These are phyloP conservation scores for Austrofundulus limnaeus DNA, from an alignment of 2,113 vertebrate species.

Conservation along the genomic window DNA sequence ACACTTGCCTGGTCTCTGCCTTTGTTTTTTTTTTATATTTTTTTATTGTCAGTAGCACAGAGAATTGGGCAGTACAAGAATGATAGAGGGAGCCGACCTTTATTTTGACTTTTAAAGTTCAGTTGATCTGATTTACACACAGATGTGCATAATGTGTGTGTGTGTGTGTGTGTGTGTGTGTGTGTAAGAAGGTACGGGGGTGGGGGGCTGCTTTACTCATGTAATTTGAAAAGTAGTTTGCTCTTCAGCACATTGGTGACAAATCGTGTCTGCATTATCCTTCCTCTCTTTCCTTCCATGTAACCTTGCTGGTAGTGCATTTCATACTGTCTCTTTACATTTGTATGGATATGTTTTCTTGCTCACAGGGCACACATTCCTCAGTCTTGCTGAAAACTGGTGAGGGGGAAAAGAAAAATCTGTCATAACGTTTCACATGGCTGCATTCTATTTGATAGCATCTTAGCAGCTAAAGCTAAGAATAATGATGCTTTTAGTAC, in stretches of 20 bases:
- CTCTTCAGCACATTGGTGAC: slow-evolving; percentile 43
- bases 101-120: neutral
- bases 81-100: neutral
- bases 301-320: slow-evolving; percentile 62
- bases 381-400: slow-evolving; percentile 37
- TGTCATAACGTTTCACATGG: slow-evolving; percentile 54
- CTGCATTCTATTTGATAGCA: slow-evolving; percentile 60
- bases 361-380: slow-evolving; percentile 51
- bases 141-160: no score
- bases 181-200: neutral
- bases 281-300: slow-evolving; percentile 39
- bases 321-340: slow-evolving; percentile 62
- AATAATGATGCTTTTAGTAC: slow-evolving; percentile 51
- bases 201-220: slow-evolving; percentile 47
- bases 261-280: slow-evolving; percentile 46
- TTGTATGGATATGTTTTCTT: slow-evolving; percentile 53
- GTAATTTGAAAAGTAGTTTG: slow-evolving; percentile 51
- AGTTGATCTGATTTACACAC: neutral
- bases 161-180: no score
- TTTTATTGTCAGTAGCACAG: neutral
- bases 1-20: neutral
- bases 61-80: neutral
- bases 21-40: neutral
- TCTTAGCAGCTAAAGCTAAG: slow-evolving; percentile 36
- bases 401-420: slow-evolving; percentile 37